A percentile compares a stretch with the other conserved stretches of the same genome.
phyloP scores from a whole-genome alignment of 2,888 invertebrate species.

The Drosophila barbarae region DNA sequence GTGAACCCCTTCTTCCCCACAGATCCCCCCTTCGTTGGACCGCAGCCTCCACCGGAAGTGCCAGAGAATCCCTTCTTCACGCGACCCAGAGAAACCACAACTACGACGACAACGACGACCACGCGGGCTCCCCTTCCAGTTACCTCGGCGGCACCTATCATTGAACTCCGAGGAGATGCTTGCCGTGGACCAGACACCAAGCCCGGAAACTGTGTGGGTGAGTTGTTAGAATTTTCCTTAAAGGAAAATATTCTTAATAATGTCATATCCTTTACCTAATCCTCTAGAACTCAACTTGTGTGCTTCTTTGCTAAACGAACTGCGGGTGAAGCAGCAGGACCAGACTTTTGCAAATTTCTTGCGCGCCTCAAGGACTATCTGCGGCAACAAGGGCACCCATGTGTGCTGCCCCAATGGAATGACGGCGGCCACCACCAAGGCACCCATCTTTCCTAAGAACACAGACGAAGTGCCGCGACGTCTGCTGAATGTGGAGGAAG shows the following conservation, averaged over 20 bases:
- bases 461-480: slow-evolving; percentile 63
- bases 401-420: slow-evolving; percentile 74
- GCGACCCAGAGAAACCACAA: slow-evolving; percentile 15
- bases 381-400: slow-evolving; percentile 54
- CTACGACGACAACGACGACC: slow-evolving; percentile 14
- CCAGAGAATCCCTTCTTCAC: slow-evolving; percentile 54
- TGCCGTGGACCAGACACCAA: slow-evolving; percentile 64
- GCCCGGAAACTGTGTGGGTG: slow-evolving; percentile 70
- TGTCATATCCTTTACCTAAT: too few relatives aligned
- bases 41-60: slow-evolving; percentile 28
- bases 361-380: slow-evolving; percentile 71
- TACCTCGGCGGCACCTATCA: slow-evolving; percentile 40
- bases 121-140: slow-evolving; percentile 36
- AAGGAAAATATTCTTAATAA: neutral
- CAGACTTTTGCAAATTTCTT: slow-evolving; percentile 60
- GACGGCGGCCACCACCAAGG: slow-evolving; percentile 7
- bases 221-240: slow-evolving; percentile 11
- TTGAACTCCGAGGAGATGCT: slow-evolving; percentile 40
- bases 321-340: slow-evolving; percentile 53
- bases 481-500: slow-evolving; percentile 78
- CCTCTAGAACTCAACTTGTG: slow-evolving; percentile 68
- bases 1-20: slow-evolving; percentile 56
- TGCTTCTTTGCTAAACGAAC: slow-evolving; percentile 52
- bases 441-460: slow-evolving; percentile 34
- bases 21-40: slow-evolving; percentile 33